phyloP scores from a whole-genome alignment of 2,113 vertebrate species.

The Puffinus mauretanicus region DNA sequence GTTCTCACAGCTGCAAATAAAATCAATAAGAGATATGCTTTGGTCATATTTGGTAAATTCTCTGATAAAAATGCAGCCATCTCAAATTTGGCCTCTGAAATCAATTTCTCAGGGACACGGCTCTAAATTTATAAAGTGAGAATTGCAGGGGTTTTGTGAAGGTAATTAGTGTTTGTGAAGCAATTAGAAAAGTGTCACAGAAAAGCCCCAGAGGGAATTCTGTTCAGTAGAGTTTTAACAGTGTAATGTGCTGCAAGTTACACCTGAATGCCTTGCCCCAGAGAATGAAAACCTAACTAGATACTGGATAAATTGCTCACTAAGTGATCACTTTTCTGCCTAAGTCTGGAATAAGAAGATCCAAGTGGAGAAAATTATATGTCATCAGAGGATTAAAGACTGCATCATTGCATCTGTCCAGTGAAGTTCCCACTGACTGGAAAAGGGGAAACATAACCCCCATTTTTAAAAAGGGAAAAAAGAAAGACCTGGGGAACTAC shows the following conservation, averaged over 20 bases:
- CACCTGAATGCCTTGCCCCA: background rate
- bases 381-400: background rate
- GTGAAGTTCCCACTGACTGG: too few relatives aligned
- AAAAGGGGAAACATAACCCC: too few relatives aligned
- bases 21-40: background rate
- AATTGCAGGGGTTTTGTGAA: background rate
- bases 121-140: background rate
- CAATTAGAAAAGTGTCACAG: background rate
- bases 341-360: background rate
- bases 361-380: background rate
- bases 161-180: background rate
- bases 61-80: background rate
- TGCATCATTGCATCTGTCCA: background rate
- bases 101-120: background rate
- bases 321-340: background rate
- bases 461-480: too few relatives aligned
- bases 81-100: background rate
- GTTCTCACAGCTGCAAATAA: background rate
- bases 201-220: background rate
- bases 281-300: background rate
- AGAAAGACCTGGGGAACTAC: too few relatives aligned
- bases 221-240: background rate
- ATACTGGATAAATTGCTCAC: background rate
- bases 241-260: background rate
- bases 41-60: background rate